Conservation (phyloP, 2,888 invertebrate genomes). For the Ceraclea dissimilis region DNA sequence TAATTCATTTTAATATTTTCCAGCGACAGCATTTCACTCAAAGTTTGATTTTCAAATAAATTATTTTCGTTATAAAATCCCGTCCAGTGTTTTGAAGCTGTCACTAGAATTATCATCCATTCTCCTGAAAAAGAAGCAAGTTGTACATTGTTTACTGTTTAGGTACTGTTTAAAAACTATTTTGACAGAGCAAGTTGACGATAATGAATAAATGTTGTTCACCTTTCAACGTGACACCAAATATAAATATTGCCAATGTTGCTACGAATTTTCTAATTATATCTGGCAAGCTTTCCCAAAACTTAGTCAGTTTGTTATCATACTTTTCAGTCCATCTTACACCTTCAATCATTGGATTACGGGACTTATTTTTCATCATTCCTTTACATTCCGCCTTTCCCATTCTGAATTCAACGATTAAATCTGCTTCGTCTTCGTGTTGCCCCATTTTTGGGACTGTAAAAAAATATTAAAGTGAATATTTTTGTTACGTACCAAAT, state of each 20-base stretch:
- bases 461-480: no score
- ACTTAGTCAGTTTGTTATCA: conserved; percentile 44
- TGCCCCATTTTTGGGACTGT: no score
- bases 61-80: conserved; percentile 37
- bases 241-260: conserved; percentile 52
- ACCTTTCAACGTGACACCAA: conserved; percentile 59
- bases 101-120: conserved; percentile 58
- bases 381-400: not conserved
- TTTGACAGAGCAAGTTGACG: no score
- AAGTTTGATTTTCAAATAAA: conserved; percentile 29
- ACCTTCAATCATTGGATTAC: conserved; percentile 47
- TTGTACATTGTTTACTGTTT: no score
- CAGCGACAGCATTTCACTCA: conserved; percentile 38
- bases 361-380: conserved; percentile 14
- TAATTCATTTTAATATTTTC: conserved; percentile 48
- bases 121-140: conserved; percentile 56
- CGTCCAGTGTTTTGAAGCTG: conserved; percentile 51
- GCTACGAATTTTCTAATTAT: conserved; percentile 49
- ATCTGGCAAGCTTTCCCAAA: conserved; percentile 50
- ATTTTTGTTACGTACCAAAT: no score
- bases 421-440: no score
- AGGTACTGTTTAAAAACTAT: no score
- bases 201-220: no score
- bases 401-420: not conserved
- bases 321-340: conserved; percentile 57